A percentile compares a stretch with the other conserved stretches of the same genome.
These are phyloP conservation scores for Druon quercuslanigerum DNA, from an alignment of 1,140 invertebrate genomes.

Conservation along the genomic window DNA sequence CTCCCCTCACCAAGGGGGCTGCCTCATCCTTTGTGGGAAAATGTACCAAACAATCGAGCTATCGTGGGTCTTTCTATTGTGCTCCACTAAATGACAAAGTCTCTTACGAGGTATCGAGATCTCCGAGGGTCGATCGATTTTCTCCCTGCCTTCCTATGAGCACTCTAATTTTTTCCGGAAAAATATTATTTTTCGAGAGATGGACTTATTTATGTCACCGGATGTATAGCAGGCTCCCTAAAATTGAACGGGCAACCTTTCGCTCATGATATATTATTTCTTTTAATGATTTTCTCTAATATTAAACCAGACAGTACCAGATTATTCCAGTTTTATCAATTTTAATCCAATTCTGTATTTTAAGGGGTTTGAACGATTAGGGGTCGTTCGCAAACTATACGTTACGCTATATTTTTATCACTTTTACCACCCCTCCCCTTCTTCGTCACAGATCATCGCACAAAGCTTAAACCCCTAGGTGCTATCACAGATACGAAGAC, in stretches of 20 bases:
- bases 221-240: background rate
- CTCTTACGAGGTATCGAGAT: slow-evolving; percentile 39
- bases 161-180: slow-evolving; percentile 31
- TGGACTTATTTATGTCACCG: background rate
- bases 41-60: slow-evolving; percentile 64
- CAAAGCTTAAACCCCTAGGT: no score
- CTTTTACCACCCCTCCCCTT: no score
- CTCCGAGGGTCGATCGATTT: slow-evolving; percentile 24
- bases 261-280: background rate
- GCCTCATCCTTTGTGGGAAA: slow-evolving; percentile 57
- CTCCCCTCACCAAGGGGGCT: slow-evolving; percentile 34
- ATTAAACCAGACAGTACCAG: no score
- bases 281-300: background rate
- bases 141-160: slow-evolving; percentile 1
- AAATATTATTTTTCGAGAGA: slow-evolving; percentile 17
- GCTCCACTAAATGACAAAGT: slow-evolving; percentile 55
- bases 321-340: no score
- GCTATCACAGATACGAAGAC: no score
- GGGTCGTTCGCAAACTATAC: no score
- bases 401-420: no score
- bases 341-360: no score
- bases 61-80: slow-evolving; percentile 50
- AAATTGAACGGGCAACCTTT: background rate
- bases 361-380: no score
- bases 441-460: no score